phyloP scores from a whole-genome alignment of 2,888 invertebrate genomes.

The Drosophila merina region DNA sequence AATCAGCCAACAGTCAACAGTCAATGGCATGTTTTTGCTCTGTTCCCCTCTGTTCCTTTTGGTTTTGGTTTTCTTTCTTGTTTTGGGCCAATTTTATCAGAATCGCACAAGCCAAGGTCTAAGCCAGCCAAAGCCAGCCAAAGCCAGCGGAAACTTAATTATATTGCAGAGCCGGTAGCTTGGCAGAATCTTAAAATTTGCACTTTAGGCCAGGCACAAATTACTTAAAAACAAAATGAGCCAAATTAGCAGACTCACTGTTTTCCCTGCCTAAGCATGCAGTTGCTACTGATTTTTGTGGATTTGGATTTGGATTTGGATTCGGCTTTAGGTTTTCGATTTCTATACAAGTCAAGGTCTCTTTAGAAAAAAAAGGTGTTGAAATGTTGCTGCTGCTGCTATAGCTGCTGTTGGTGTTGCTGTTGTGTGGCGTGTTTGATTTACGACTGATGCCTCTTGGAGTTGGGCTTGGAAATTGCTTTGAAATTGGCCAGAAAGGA shows the following conservation, averaged over 20 bases:
- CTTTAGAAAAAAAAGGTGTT: conserved; percentile 68
- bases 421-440: conserved; percentile 64
- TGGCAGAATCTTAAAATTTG: conserved; percentile 70
- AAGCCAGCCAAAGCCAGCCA: conserved; percentile 51
- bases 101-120: conserved; percentile 77
- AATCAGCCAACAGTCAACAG: conserved; percentile 65
- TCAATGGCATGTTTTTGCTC: conserved; percentile 67
- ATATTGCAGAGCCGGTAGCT: conserved; percentile 74
- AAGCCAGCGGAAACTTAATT: conserved; percentile 67
- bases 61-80: conserved; percentile 10
- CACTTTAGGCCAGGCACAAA: conserved; percentile 74
- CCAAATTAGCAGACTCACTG: conserved; percentile 77
- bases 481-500: conserved; percentile 74
- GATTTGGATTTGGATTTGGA: conserved; percentile 65
- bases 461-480: conserved; percentile 65
- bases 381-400: conserved; percentile 57
- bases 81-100: conserved; percentile 74
- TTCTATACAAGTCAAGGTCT: conserved; percentile 74
- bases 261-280: conserved; percentile 36
- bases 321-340: conserved; percentile 53
- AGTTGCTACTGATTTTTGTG: conserved; percentile 65
- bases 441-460: conserved; percentile 70
- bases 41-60: conserved; percentile 42
- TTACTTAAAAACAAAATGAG: conserved; percentile 78
- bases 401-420: conserved; percentile 41